Evolutionary conservation across 2,888 invertebrate species (phyloP).

Genomic region (Ceramica pisi): DNA sequence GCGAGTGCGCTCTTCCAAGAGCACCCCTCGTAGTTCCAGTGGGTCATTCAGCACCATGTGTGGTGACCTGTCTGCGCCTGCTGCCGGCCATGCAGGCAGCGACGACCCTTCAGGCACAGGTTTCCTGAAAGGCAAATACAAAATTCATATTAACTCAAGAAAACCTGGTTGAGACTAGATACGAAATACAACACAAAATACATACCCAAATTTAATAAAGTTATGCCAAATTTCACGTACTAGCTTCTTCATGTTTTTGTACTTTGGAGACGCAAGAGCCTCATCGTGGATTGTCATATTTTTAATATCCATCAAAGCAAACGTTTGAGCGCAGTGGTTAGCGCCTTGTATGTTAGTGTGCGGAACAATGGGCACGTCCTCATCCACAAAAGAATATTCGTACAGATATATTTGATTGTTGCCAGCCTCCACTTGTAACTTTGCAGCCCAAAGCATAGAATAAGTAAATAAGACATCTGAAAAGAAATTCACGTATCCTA

Average conservation of each 20-base stretch:
- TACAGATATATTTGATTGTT: constrained; percentile 61
- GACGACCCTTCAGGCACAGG: constrained; percentile 64
- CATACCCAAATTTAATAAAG: constrained; percentile 70
- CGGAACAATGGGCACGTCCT: constrained; percentile 53
- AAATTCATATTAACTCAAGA: too few species aligned
- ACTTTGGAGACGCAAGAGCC: background rate
- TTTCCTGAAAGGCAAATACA: background rate
- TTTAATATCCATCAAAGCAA: constrained; percentile 11
- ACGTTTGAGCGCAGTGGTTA: constrained; percentile 16
- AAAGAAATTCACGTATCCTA: constrained; percentile 1
- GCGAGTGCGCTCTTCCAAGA: constrained; percentile 52
- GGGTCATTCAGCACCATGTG: constrained; percentile 67
- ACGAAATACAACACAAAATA: too few species aligned
- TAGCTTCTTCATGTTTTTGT: constrained; percentile 52
- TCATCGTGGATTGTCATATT: background rate
- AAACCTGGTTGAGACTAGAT: too few species aligned
- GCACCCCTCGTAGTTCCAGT: constrained; percentile 58
- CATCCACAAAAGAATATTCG: constrained; percentile 74
- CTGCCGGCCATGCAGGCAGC: constrained; percentile 18
- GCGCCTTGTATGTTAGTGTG: constrained; percentile 27
- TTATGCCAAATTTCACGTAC: constrained; percentile 75
- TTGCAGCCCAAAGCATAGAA: constrained; percentile 67
- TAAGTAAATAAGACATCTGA: constrained; percentile 79
- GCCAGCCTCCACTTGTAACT: constrained; percentile 71
- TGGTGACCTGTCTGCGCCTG: constrained; percentile 45